These are phyloP conservation scores for Pristis pectinata DNA, from an alignment of 2,797 vertebrate genomes.

Conservation along the genomic window DNA sequence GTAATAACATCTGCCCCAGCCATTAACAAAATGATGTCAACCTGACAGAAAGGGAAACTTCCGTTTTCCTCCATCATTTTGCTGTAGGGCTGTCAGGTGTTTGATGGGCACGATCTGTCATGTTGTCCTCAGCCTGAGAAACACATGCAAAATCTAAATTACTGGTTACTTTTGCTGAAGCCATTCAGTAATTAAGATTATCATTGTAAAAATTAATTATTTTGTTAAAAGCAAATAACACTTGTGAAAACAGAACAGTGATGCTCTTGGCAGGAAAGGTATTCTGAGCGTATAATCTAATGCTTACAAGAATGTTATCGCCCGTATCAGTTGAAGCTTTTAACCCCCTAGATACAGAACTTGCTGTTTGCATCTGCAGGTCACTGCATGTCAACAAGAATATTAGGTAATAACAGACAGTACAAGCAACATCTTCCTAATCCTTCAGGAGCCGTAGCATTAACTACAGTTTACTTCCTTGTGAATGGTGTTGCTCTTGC, in stretches of 20 bases:
- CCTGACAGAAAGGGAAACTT: slow-evolving; percentile 27
- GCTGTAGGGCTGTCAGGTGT: slow-evolving; percentile 41
- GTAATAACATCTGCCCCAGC: slow-evolving; percentile 38
- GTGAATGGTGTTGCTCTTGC: too few species aligned
- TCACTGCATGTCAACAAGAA: not conserved
- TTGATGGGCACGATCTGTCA: slow-evolving; percentile 40
- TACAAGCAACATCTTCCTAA: not conserved
- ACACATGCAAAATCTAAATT: slow-evolving; percentile 33
- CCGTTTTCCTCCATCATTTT: slow-evolving; percentile 23
- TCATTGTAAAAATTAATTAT: not conserved
- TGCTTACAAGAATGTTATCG: too few species aligned
- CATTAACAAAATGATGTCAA: slow-evolving; percentile 36
- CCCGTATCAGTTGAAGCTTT: not conserved
- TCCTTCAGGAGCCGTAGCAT: not conserved
- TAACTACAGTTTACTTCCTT: not conserved
- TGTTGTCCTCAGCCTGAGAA: slow-evolving; percentile 37
- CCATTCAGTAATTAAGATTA: slow-evolving; percentile 11
- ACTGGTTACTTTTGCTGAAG: slow-evolving; percentile 36
- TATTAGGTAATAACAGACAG: not conserved
- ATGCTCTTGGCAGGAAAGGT: not conserved
- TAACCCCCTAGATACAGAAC: not conserved
- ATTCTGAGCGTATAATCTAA: not conserved
- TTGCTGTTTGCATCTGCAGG: not conserved
- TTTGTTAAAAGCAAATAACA: not conserved
- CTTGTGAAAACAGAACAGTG: not conserved